Evolutionary conservation across 1,140 invertebrate species (phyloP).

Genomic region (Uloborus diversus): DNA sequence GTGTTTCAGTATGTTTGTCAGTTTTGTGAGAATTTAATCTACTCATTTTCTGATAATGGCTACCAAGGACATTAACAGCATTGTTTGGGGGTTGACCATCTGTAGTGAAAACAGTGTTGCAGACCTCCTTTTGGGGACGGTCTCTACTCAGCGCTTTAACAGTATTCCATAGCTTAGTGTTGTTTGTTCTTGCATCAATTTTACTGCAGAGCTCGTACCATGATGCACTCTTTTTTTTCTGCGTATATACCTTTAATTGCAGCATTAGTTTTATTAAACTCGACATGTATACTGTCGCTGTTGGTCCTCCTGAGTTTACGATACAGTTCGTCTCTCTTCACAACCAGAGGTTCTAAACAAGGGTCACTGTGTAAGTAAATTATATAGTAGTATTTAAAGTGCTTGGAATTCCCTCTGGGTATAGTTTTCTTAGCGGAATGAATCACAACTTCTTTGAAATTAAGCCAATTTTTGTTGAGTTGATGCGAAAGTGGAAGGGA

Average conservation of each 20-base stretch:
- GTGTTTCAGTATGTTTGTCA: not conserved
- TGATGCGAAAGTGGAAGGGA: not conserved
- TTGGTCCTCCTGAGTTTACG: not conserved
- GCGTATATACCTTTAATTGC: too few relatives aligned
- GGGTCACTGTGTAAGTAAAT: not conserved
- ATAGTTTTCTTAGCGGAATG: constrained; percentile 1
- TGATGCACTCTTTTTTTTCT: too few relatives aligned
- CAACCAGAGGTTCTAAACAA: not conserved
- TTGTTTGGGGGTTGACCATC: not conserved
- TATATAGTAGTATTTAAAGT: not conserved
- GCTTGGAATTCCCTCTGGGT: constrained; percentile 1
- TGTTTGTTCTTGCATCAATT: not conserved
- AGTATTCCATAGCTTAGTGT: not conserved
- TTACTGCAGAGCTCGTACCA: not conserved
- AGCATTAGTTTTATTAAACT: too few relatives aligned
- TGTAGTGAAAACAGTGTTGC: not conserved
- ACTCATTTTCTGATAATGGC: not conserved
- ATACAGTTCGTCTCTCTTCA: not conserved
- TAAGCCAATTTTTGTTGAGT: constrained; percentile 1
- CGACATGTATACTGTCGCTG: not conserved
- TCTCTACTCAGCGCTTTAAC: not conserved
- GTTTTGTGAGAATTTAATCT: not conserved
- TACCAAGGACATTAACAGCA: not conserved
- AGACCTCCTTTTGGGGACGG: not conserved
- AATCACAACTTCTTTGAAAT: not conserved